phyloP scores from a whole-genome alignment of 2,113 vertebrate species.

The Abramis brama region DNA sequence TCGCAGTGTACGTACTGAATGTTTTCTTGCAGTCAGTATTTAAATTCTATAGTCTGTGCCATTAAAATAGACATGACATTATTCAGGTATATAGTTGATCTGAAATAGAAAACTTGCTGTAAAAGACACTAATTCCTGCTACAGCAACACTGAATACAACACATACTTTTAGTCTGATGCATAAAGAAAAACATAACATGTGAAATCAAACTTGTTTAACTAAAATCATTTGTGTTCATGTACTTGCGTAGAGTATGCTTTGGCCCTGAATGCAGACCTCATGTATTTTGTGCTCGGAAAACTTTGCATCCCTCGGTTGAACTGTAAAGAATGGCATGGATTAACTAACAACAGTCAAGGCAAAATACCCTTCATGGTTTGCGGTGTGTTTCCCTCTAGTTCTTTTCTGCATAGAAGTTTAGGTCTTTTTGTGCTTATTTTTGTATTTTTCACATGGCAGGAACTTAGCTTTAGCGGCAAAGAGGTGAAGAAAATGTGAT shows the following conservation, averaged over 20 bases:
- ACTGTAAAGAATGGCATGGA: slow-evolving; percentile 39
- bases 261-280: neutral
- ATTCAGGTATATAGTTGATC: neutral
- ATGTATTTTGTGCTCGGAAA: neutral
- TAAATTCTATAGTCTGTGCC: neutral
- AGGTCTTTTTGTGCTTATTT: neutral
- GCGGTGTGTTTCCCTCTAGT: slow-evolving; percentile 25
- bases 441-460: slow-evolving; percentile 7
- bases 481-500: slow-evolving; percentile 26
- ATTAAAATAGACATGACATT: neutral
- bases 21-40: neutral
- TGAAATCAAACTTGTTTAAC: neutral
- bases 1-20: neutral
- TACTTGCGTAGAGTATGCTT: slow-evolving; percentile 8
- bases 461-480: slow-evolving; percentile 5
- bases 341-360: slow-evolving; percentile 33
- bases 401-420: neutral
- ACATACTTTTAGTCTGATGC: neutral
- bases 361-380: slow-evolving; percentile 47
- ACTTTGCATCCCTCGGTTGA: neutral
- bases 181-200: neutral
- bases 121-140: neutral
- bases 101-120: neutral
- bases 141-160: neutral
- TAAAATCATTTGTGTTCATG: neutral